Evolutionary conservation across 2,888 invertebrate genomes (phyloP), one percentile per base, ranked within the genome.

Genomic region (Rosalia funebris): DNA sequence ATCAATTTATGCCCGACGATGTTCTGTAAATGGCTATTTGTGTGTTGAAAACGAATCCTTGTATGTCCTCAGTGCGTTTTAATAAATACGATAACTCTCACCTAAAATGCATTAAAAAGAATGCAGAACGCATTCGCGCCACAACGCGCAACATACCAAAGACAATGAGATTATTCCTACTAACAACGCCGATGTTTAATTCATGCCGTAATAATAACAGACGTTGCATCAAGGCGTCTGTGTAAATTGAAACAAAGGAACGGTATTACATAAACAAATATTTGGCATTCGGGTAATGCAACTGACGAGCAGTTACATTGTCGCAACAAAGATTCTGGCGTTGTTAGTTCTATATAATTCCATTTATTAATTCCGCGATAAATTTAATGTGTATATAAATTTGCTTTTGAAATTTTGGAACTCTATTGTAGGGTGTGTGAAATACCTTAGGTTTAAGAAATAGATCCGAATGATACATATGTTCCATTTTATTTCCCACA

Each of bases 191-290:
- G 15, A 14, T 16, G 39, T 47, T 34, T 47, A 47, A 34, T 47
- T 47, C 36, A 47, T 16, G 10, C 15, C 25, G 14, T 5, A 14
- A 4, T 46, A 36, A 32, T 7, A 16, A 32, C 19, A 1, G 15
- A n/a, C 47, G 34, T 4, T 17, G 34, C 34, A 34, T 34, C n/a
- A n/a, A 36, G 32, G 47, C 19, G 32, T 47, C 47, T 34, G 31
- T 32, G 31, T 9, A 36, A 47, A 47, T 16, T 47, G 36, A 36
- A 47, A 47, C 47, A 47, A 47, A 34, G 34, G 34, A 36, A 17
- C 36, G 32, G 14, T 31, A 34, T 14, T 9, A 41, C 10, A 10
- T 41, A 41, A 16, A 41, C 39, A 41, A 41, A 16, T 16, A 41
- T 41, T 41, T 41, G 39, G 14, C 16, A 16, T 41, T 41, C 16